Evolutionary conservation across 2,113 vertebrate genomes (phyloP), one percentile per base, ranked within the genome.

Genomic region (Nettapus auritus): DNA sequence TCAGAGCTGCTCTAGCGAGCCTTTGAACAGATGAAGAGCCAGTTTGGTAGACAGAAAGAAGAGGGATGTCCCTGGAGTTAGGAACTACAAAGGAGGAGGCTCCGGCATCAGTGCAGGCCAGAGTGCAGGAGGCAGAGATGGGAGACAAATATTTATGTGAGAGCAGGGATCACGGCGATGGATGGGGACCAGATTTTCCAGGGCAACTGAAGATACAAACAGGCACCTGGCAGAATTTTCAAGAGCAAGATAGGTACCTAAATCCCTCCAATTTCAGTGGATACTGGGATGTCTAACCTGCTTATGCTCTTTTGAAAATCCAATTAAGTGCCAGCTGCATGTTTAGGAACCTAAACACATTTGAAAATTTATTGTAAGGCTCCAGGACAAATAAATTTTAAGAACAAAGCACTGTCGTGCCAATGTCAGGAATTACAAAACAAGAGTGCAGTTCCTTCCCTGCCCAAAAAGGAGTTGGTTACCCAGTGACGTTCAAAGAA

Each of bases 261-360:
- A 96, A 96, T 89, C 83, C 70, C 40, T 76, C 25, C 0, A 0
- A 86, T 76, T 92, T 88, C 92, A 52, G 46, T n/a, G 64, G 88
- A 88, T 48, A 34, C 52, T 28, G 83, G 74, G 87, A 91, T 50
- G 69, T 60, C 95, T 95, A 95, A 90, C 92, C 93, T 95, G 68
- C 68, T 96, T 94, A 95, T 60, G 88, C 80, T 94, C 86, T 94
- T 96, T 44, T 71, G 79, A 94, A 95, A 97, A 96, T 94, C 94
- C 92, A 66, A 84, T 81, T 88, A 93, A 70, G 76, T 2, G 15
- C 79, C 94, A 96, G 92, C 76, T 96, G 93, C 86, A 75, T 75
- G 56, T 93, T 95, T 63, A 84, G 60, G 66, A 75, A 57, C 48
- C 56, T 59, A 83, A 93, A 95, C 23, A 71, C 82, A 70, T 48